Conservation (phyloP, 2,888 invertebrate species). For the Lepidochrysops patricia region DNA sequence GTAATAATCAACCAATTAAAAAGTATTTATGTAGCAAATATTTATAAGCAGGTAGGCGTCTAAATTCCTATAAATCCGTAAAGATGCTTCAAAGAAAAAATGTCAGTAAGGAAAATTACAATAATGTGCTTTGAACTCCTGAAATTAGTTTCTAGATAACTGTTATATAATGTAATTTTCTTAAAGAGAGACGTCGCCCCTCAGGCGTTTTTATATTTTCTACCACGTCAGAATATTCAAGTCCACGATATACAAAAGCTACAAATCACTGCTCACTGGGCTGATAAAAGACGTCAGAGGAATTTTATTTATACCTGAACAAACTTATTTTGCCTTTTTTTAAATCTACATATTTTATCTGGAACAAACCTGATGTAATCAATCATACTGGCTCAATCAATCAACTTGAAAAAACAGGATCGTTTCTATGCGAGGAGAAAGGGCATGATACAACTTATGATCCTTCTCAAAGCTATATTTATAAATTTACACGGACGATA, state of each 20-base stretch:
- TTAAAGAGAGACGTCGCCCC: not conserved
- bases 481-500: not conserved
- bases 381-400: conserved; percentile 8
- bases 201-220: not conserved
- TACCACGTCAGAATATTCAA: not conserved
- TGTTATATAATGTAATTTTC: not conserved
- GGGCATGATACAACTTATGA: not conserved
- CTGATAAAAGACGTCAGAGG: conserved; percentile 1
- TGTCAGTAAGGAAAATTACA: not conserved
- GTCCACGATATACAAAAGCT: conserved; percentile 1
- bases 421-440: not conserved
- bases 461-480: not conserved
- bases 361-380: not conserved
- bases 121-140: not conserved
- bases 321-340: conserved; percentile 9
- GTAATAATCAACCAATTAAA: too few species aligned
- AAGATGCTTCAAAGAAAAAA: not conserved
- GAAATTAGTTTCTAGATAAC: not conserved
- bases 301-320: conserved; percentile 6
- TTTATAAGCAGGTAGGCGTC: not conserved
- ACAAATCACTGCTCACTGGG: conserved; percentile 6
- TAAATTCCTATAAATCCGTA: not conserved
- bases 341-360: conserved; percentile 9
- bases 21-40: too few species aligned
- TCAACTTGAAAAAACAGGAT: conserved; percentile 2